These are phyloP conservation scores for Drosophila neocordata DNA, from an alignment of 1,140 invertebrate genomes.

Conservation along the genomic window DNA sequence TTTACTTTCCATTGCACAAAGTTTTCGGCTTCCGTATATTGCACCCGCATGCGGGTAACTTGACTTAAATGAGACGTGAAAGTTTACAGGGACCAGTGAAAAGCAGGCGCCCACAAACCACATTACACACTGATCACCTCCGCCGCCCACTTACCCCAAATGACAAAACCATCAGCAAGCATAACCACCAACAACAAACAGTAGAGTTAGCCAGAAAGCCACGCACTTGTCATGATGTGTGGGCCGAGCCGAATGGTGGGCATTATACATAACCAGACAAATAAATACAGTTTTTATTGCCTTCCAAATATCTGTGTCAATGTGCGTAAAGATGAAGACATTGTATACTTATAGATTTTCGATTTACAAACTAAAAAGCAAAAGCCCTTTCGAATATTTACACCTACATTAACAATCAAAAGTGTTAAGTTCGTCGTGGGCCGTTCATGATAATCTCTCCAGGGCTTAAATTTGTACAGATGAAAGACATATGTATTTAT, in stretches of 20 bases:
- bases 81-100: constrained; percentile 66
- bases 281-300: constrained; percentile 69
- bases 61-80: constrained; percentile 74
- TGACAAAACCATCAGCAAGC: background rate
- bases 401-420: constrained; percentile 56
- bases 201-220: constrained; percentile 37
- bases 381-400: constrained; percentile 46
- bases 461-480: constrained; percentile 20
- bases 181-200: background rate
- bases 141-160: constrained; percentile 5
- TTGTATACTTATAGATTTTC: constrained; percentile 65
- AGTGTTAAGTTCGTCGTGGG: constrained; percentile 38
- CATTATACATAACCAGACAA: constrained; percentile 22
- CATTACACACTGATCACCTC: constrained; percentile 7
- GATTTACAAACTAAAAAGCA: constrained; percentile 35
- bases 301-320: constrained; percentile 67
- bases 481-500: background rate
- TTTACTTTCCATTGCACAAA: constrained; percentile 71
- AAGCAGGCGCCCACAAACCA: constrained; percentile 56
- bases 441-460: constrained; percentile 36
- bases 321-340: constrained; percentile 65
- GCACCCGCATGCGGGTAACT: constrained; percentile 61
- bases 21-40: constrained; percentile 68
- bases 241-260: constrained; percentile 24
- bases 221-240: constrained; percentile 55